Evolutionary conservation across 2,888 invertebrate species (phyloP), one percentile per base, ranked within the genome.

Genomic region (Tipula lateralis): DNA sequence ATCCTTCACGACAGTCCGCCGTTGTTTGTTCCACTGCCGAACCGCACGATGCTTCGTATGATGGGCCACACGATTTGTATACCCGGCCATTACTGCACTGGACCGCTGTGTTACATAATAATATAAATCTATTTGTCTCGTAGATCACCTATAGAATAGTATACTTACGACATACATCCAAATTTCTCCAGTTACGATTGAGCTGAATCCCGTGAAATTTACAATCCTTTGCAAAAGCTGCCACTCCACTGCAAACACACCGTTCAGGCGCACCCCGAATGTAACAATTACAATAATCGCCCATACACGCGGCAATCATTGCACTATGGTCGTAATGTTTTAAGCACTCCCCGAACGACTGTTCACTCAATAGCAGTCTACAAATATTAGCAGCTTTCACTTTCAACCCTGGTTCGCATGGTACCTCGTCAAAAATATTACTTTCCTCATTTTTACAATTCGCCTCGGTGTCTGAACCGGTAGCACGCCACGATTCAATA

Each of bases 161-260:
- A 13, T 86, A 93, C 96, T 94, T 91, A 97, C 97, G 96, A 88
- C 97, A 97, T 82, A 94, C 93, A 7, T 94, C 92, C n/a, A 92
- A 90, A 87, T 94, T 94, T 84, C 97, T 92, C 97, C 97, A 97
- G 80, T 92, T 92, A 84, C 92, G 91, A 87, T 94, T 91, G 85
- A 93, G 89, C 29, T 91, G 91, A 0, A 94, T 90, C 1, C 94
- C 95, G 84, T 93, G 92, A 2, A 93, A 91, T 2, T 91, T 90
- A 87, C 97, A 97, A 87, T 96, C 95, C 87, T 94, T 92, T 0
- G 96, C 94, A 88, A 95, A 94, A 84, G 96, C 94, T 0, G 94
- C 92, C 85, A 96, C 92, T 0, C 95, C 94, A 86, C 93, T 92
- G 88, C 96, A 96, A 0, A 94, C 94, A 87, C 96, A 96, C 39